A percentile compares a stretch with the other conserved stretches of the same genome.
Evolutionary conservation across 2,888 invertebrate species (phyloP).

Genomic region (Diachrysia chrysitis): DNA sequence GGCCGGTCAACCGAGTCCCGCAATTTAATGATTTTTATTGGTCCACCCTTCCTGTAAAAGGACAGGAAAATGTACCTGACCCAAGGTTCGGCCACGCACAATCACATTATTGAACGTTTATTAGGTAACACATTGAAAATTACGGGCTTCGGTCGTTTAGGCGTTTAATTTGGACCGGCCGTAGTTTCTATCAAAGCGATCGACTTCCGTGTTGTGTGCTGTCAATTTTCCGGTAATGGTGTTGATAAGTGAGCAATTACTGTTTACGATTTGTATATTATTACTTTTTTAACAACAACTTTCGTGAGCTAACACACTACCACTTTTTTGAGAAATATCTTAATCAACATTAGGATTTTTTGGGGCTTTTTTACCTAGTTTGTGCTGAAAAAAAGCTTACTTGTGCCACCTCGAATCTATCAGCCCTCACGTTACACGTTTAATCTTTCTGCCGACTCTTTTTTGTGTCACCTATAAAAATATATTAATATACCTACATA

Average conservation of each 20-base stretch:
- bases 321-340: too few relatives aligned
- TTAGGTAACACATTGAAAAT: slow-evolving; percentile 77
- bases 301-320: background rate
- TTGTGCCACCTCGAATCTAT: too few relatives aligned
- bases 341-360: too few relatives aligned
- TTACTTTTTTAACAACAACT: slow-evolving; percentile 7
- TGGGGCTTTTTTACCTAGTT: too few relatives aligned
- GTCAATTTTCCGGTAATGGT: slow-evolving; percentile 34
- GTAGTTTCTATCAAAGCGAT: slow-evolving; percentile 37
- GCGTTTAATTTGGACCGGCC: slow-evolving; percentile 67
- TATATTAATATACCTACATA: too few relatives aligned
- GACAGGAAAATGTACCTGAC: slow-evolving; percentile 78
- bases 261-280: slow-evolving; percentile 20
- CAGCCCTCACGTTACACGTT: too few relatives aligned
- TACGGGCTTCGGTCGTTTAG: slow-evolving; percentile 61
- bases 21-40: slow-evolving; percentile 85
- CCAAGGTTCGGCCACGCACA: slow-evolving; percentile 67
- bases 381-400: too few relatives aligned
- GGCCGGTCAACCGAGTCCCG: slow-evolving; percentile 70
- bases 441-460: too few relatives aligned
- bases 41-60: slow-evolving; percentile 72
- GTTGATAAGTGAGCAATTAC: slow-evolving; percentile 8
- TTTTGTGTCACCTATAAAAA: too few relatives aligned
- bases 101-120: slow-evolving; percentile 81
- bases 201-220: slow-evolving; percentile 10